phyloP scores from a whole-genome alignment of 2,113 vertebrate genomes.

The Hyperopisus bebe region DNA sequence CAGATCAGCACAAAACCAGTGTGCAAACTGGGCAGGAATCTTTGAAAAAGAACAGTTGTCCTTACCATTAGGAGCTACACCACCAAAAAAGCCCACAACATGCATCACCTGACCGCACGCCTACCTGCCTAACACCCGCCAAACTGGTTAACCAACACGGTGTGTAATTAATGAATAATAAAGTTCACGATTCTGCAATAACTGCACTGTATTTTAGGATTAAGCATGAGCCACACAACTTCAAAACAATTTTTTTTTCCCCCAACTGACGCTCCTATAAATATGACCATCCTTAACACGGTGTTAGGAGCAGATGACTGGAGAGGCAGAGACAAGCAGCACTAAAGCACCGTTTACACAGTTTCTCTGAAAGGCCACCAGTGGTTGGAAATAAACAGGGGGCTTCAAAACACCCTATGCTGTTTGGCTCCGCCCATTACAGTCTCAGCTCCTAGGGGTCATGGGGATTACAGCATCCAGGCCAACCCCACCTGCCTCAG shows the following conservation, averaged over 20 bases:
- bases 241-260: not conserved
- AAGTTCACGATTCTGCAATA: not conserved
- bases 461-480: not conserved
- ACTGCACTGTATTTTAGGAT: not conserved
- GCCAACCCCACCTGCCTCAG: not conserved
- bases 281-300: not conserved
- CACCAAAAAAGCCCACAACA: not conserved
- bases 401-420: not conserved
- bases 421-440: not conserved
- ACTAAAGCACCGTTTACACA: not conserved
- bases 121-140: not conserved
- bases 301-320: not conserved
- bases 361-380: not conserved
- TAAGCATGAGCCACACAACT: not conserved
- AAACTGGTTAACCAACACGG: not conserved
- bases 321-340: not conserved
- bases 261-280: not conserved
- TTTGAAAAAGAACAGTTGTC: not conserved
- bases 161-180: not conserved
- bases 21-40: not conserved
- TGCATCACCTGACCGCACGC: not conserved
- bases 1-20: not conserved
- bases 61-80: not conserved
- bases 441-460: not conserved
- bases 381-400: not conserved